These are phyloP conservation scores for Enteromius afrohamiltoni DNA, from an alignment of 2,797 vertebrate species.

Conservation along the genomic window DNA sequence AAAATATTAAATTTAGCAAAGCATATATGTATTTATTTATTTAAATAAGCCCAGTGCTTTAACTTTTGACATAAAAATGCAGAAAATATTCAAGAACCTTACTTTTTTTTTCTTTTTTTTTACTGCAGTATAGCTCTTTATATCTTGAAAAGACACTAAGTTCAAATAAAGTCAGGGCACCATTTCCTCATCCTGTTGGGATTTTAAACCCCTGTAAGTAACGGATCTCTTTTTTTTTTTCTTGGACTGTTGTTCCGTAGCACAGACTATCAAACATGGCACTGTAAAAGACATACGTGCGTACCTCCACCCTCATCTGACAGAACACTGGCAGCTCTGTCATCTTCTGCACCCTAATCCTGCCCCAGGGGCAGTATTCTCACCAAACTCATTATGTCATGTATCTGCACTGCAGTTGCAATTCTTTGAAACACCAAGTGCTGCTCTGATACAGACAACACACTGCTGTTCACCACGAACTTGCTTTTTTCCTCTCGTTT, in stretches of 20 bases:
- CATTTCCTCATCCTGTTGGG: slow-evolving; percentile 34
- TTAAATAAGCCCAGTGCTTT: neutral
- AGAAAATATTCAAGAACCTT: neutral
- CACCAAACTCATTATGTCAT: slow-evolving; percentile 61
- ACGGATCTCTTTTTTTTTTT: slow-evolving; percentile 10
- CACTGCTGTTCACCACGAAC: slow-evolving; percentile 32
- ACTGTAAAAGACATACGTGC: slow-evolving; percentile 48
- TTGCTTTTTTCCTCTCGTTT: slow-evolving; percentile 50
- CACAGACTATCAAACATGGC: slow-evolving; percentile 47
- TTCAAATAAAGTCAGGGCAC: slow-evolving; percentile 6
- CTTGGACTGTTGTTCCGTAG: slow-evolving; percentile 41
- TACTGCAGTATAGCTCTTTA: neutral
- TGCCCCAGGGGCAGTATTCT: slow-evolving; percentile 49
- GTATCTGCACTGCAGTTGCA: slow-evolving; percentile 45
- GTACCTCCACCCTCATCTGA: slow-evolving; percentile 55
- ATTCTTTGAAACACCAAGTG: slow-evolving; percentile 51
- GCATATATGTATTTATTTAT: neutral
- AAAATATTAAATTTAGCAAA: neutral
- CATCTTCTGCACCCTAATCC: slow-evolving; percentile 58
- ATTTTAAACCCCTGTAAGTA: slow-evolving; percentile 4
- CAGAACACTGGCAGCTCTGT: slow-evolving; percentile 48
- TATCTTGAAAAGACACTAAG: neutral
- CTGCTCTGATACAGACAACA: slow-evolving; percentile 41
- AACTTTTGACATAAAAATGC: neutral
- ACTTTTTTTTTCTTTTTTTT: neutral